phyloP scores from a whole-genome alignment of 2,888 invertebrate genomes.

The Chromoteleia sp. region DNA sequence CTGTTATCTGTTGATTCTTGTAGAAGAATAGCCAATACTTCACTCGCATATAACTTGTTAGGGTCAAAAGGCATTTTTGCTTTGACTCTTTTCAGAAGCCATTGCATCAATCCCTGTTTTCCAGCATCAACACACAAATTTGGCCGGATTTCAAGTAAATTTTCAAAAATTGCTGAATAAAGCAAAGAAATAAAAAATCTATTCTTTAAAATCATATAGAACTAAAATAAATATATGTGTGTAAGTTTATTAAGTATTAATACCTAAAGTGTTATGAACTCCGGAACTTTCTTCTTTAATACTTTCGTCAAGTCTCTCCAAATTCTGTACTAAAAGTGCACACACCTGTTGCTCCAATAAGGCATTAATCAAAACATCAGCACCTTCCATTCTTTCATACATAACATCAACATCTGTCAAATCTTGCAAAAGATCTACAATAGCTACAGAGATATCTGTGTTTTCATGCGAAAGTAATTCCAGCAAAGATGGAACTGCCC shows the following conservation, averaged over 20 bases:
- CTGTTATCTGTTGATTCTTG: slow-evolving; percentile 95
- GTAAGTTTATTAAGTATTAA: slow-evolving; percentile 9
- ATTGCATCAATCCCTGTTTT: slow-evolving; percentile 95
- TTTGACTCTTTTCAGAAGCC: slow-evolving; percentile 96
- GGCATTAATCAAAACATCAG: slow-evolving; percentile 94
- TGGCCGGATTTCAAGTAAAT: slow-evolving; percentile 95
- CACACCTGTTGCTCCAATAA: slow-evolving; percentile 95
- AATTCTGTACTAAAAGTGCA: slow-evolving; percentile 95
- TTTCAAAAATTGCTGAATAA: slow-evolving; percentile 93
- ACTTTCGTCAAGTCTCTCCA: slow-evolving; percentile 96
- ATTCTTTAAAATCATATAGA: not conserved
- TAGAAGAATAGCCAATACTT: slow-evolving; percentile 97
- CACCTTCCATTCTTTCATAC: slow-evolving; percentile 97
- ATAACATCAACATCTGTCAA: slow-evolving; percentile 98
- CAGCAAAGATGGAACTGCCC: slow-evolving; percentile 95
- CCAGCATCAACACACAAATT: slow-evolving; percentile 94
- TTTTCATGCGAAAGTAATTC: slow-evolving; percentile 98
- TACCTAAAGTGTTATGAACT: slow-evolving; percentile 96
- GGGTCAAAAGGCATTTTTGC: slow-evolving; percentile 96
- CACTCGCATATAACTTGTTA: slow-evolving; percentile 98
- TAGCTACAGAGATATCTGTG: slow-evolving; percentile 94
- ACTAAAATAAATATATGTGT: slow-evolving; percentile 14
- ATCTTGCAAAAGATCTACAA: slow-evolving; percentile 91
- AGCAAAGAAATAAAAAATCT: slow-evolving; percentile 20
- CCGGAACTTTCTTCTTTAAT: slow-evolving; percentile 98